Base-by-base conservation (phyloP, 2,797 vertebrate species). In the Mormyrops boulengeri region DNA sequence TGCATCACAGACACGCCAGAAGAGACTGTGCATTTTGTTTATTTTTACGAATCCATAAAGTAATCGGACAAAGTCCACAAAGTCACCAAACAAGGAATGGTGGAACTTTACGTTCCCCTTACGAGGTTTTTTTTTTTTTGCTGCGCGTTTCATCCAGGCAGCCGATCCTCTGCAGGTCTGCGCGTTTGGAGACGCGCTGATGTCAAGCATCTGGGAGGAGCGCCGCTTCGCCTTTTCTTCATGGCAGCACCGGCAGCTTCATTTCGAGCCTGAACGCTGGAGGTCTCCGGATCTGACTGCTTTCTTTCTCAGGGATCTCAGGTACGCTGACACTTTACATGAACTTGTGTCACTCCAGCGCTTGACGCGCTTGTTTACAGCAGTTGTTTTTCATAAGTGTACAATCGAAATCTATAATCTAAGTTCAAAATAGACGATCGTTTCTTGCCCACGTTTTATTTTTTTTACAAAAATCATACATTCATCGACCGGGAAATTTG, bases 131-230 rank as follows among this genome's bases (percentile, higher is more conserved):
- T 38, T 12, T 17, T 38, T 30, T 38, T 12, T 17, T 38, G 66
- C 66, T 34, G 30, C 30, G 66, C 12, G 12, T 73, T 73, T 38
- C 66, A 17, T 38, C 34, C 69, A 38, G 8, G 62, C 62, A 66
- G 38, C n/a, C 60, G 60, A 62, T 82, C 77, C 17, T 41, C 38
- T 22, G 22, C 22, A 22, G 47, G 50, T 47, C 34, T 17, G 22
- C 6, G 52, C 41, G 6, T 69, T 50, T 44, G 19, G 69, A 69
- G 47, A 55, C 44, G 82, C 77, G 77, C 38, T 82, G 88, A 87
- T 89, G 90, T 85, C 85, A 89, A 53, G 47, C 44, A 88, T 19
- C 30, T 85, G 94, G 95, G 94, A 94, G 95, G 94, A 95, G 94
- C 94, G 91, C 93, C 85, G 57, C 19, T 88, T 89, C 91, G 93